Evolutionary conservation across 2,797 vertebrate species (phyloP), one percentile per base, ranked within the genome.

Genomic region (Myotis vivesi): DNA sequence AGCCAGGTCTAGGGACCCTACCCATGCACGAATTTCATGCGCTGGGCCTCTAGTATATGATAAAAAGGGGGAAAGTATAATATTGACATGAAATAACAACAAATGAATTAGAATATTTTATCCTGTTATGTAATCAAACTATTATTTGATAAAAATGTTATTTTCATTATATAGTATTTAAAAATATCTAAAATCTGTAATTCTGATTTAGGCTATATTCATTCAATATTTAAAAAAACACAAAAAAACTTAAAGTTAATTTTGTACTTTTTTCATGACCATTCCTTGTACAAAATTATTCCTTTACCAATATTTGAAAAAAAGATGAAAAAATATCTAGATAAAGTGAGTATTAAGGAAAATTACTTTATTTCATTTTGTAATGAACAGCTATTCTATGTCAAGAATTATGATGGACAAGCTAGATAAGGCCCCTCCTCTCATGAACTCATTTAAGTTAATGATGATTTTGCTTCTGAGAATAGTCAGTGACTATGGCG

Each of bases 111-210:
- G 20, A 1, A 15, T 36, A 75, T 49, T 86, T 77, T 80, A 46
- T 85, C 44, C 22, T 89, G 41, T 30, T 30, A 10, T 75, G 53
- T 75, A 6, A 46, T 80, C 5, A 87, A 76, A 90, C 33, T 1
- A 73, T n/a, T 80, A 55, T 80, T 97, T 94, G 36, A 90, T 95
- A 57, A 51, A 15, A 59, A 17, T 87, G 36, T 33, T 69, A 84
- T 68, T 95, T 94, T 93, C 89, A 79, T 59, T 53, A 16, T 28
- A 7, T 91, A 30, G 7, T 87, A 77, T 59, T 89, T 51, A 44
- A 5, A 76, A 94, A 93, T 95, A 91, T 89, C 96, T 97, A 84
- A 49, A 77, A 84, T 62, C 3, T 96, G 6, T 95, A 25, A 73
- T 82, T 28, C 12, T 73, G 33, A 85, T 53, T 95, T 94, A 86